Percentiles rank a stretch among this genome's conserved stretches.
Evolutionary conservation across 2,888 invertebrate species (phyloP).

Genomic region (Drosophila pegasa): DNA sequence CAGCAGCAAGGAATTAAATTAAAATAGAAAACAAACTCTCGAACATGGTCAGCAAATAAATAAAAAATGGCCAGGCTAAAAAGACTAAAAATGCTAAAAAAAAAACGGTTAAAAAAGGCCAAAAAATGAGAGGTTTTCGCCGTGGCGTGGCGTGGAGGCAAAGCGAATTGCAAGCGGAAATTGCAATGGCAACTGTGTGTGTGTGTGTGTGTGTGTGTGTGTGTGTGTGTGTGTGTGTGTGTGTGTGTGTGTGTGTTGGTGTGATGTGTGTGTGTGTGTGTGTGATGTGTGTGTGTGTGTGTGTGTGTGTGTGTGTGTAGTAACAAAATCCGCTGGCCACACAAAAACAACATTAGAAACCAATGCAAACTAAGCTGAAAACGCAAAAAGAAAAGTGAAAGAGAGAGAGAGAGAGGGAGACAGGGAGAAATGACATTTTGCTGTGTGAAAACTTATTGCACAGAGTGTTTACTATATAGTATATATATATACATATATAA

Average conservation of each 20-base stretch:
- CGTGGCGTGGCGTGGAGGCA: background rate
- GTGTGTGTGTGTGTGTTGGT: slow-evolving; percentile 34
- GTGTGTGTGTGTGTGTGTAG: slow-evolving; percentile 35
- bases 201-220: slow-evolving; percentile 20
- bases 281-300: slow-evolving; percentile 23
- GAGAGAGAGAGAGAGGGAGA: background rate
- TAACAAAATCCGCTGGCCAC: slow-evolving; percentile 38
- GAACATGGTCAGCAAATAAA: slow-evolving; percentile 63
- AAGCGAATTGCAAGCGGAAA: slow-evolving; percentile 71
- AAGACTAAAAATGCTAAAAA: too few species aligned
- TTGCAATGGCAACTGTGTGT: slow-evolving; percentile 45
- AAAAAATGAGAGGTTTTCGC: background rate
- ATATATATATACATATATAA: slow-evolving; percentile 16
- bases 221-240: slow-evolving; percentile 35
- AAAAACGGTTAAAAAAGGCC: too few species aligned
- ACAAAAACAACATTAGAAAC: slow-evolving; percentile 45
- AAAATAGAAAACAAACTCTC: slow-evolving; percentile 65
- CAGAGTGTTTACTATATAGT: slow-evolving; percentile 34
- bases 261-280: slow-evolving; percentile 14
- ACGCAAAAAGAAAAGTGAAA: slow-evolving; percentile 21
- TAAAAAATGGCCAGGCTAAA: slow-evolving; percentile 35
- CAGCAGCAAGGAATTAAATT: slow-evolving; percentile 42
- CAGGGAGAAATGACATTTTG: slow-evolving; percentile 35
- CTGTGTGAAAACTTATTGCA: slow-evolving; percentile 62
- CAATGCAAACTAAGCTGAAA: slow-evolving; percentile 48